phyloP scores from a whole-genome alignment of 2,888 invertebrate species.

The Andrena bucephala region DNA sequence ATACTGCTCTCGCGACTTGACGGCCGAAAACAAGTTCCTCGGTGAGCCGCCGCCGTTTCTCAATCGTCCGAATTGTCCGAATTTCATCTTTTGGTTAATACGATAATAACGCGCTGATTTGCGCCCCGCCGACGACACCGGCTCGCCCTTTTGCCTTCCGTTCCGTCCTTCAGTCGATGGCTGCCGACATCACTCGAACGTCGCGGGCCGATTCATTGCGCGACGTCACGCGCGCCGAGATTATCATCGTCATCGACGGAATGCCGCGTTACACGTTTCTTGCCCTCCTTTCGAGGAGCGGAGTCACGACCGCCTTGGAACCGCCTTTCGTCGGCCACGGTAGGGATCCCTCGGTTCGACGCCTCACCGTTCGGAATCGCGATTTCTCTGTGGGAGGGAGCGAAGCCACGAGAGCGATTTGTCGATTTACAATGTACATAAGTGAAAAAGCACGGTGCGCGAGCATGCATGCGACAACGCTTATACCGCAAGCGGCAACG shows the following conservation, averaged over 20 bases:
- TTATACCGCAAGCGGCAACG: constrained; percentile 2
- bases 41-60: neutral
- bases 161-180: neutral
- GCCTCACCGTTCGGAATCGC: too few relatives aligned
- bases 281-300: too few relatives aligned
- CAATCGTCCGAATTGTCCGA: neutral
- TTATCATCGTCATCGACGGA: neutral
- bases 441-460: neutral
- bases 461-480: constrained; percentile 12
- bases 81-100: neutral
- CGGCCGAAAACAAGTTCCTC: neutral
- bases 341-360: too few relatives aligned
- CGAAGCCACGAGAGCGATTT: constrained; percentile 1
- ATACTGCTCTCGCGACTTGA: neutral
- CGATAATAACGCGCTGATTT: neutral
- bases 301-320: too few relatives aligned
- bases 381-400: neutral
- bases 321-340: too few relatives aligned
- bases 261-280: neutral
- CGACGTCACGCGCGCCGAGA: neutral
- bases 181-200: neutral
- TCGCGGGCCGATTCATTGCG: constrained; percentile 10
- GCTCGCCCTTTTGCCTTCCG: neutral
- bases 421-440: constrained; percentile 20
- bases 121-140: neutral